These are phyloP conservation scores for Heliconius hermathena DNA, from an alignment of 1,140 invertebrate genomes.

Conservation along the genomic window DNA sequence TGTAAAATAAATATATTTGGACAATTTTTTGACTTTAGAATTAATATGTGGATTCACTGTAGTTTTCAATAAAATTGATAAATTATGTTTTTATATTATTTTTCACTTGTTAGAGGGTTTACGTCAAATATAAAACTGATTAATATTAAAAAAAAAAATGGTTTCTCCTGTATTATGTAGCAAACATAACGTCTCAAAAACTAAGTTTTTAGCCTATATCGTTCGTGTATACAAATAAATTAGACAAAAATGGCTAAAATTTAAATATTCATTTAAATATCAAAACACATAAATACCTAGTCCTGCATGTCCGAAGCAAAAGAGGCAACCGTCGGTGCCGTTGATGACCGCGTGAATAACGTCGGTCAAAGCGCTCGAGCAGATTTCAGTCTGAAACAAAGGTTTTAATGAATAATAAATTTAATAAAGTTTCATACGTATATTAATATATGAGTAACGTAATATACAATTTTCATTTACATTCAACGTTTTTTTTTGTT, in stretches of 20 bases:
- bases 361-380: constrained; percentile 93
- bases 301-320: constrained; percentile 95
- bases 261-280: too few relatives aligned
- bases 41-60: too few relatives aligned
- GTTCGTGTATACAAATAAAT: too few relatives aligned
- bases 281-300: constrained; percentile 84
- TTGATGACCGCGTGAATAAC: constrained; percentile 97
- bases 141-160: too few relatives aligned
- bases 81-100: background rate
- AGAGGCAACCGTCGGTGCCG: constrained; percentile 95
- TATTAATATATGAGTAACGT: background rate
- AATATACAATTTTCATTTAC: background rate
- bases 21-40: too few relatives aligned
- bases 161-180: too few relatives aligned
- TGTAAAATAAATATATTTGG: background rate
- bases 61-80: too few relatives aligned
- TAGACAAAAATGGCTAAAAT: too few relatives aligned
- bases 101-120: too few relatives aligned
- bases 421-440: constrained; percentile 10
- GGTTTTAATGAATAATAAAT: background rate
- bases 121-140: too few relatives aligned
- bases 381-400: constrained; percentile 92
- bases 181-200: too few relatives aligned
- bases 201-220: too few relatives aligned
- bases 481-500: background rate